These are phyloP conservation scores for Drosophila engyochracea DNA, from an alignment of 2,888 invertebrate species.

Conservation along the genomic window DNA sequence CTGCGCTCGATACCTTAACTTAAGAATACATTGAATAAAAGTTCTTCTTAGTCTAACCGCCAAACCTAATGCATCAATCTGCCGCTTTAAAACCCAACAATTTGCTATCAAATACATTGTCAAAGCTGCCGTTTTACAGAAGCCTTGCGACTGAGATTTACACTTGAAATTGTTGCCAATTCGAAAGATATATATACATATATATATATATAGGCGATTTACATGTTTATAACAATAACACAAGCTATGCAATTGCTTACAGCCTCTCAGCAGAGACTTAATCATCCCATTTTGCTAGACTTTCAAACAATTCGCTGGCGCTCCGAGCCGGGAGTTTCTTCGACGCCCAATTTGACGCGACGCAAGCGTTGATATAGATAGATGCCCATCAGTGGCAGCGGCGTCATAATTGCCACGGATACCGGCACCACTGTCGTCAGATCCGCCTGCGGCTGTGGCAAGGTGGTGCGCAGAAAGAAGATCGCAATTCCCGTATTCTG, in stretches of 20 bases:
- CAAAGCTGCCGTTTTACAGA: neutral
- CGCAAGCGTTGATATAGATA: conserved; percentile 85
- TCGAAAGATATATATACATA: too few species aligned
- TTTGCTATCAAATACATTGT: neutral
- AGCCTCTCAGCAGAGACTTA: neutral
- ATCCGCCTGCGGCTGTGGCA: conserved; percentile 94
- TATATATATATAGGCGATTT: neutral
- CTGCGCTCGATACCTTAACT: too few species aligned
- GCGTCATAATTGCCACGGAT: conserved; percentile 96
- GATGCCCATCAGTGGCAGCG: conserved; percentile 90
- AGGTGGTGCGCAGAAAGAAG: conserved; percentile 92
- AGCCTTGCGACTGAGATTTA: neutral
- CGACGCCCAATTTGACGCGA: conserved; percentile 25
- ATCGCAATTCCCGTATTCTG: conserved; percentile 97
- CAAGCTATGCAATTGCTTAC: neutral
- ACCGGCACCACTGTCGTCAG: conserved; percentile 96
- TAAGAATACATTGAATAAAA: too few species aligned
- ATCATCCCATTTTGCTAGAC: neutral
- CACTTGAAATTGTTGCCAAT: neutral
- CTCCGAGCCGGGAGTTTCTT: conserved; percentile 39
- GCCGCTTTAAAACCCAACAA: too few species aligned
- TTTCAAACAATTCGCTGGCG: conserved; percentile 58
- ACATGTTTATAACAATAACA: neutral
- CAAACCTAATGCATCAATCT: too few species aligned
- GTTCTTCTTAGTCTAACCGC: too few species aligned